phyloP scores from a whole-genome alignment of 1,140 invertebrate genomes.

The Drosophila elegans region DNA sequence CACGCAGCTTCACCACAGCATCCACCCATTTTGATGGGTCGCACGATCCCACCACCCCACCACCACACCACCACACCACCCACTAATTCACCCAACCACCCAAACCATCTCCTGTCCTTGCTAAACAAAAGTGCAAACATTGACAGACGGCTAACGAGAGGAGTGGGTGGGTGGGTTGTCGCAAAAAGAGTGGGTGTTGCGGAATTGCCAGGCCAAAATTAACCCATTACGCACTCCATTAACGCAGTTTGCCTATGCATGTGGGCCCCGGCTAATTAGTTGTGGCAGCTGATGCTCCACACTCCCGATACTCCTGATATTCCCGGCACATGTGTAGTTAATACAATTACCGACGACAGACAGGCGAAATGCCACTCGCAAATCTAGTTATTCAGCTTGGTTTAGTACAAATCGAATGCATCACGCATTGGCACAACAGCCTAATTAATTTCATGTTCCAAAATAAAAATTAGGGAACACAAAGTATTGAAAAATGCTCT shows the following conservation, averaged over 20 bases:
- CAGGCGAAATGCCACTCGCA: constrained; percentile 39
- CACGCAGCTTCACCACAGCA: constrained; percentile 5
- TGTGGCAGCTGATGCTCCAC: constrained; percentile 68
- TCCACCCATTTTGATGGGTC: neutral
- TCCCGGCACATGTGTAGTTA: constrained; percentile 29
- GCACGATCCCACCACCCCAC: neutral
- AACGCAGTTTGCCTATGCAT: constrained; percentile 71
- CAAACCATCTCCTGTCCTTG: constrained; percentile 11
- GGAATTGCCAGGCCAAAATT: constrained; percentile 57
- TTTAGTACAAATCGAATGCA: constrained; percentile 54
- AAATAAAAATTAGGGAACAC: neutral
- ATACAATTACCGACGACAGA: constrained; percentile 48
- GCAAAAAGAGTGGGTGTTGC: constrained; percentile 3
- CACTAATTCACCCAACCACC: constrained; percentile 3
- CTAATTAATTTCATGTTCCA: neutral
- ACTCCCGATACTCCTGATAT: neutral
- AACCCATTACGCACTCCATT: constrained; percentile 82
- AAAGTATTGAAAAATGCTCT: too few relatives aligned
- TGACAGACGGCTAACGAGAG: constrained; percentile 22
- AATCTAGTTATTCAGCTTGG: constrained; percentile 69
- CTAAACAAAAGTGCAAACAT: constrained; percentile 62
- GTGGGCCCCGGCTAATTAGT: constrained; percentile 69
- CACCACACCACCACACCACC: neutral
- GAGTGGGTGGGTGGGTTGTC: neutral
- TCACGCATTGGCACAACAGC: neutral